Base-by-base conservation (phyloP, 2,113 vertebrate genomes). In the Myotis davidii region DNA sequence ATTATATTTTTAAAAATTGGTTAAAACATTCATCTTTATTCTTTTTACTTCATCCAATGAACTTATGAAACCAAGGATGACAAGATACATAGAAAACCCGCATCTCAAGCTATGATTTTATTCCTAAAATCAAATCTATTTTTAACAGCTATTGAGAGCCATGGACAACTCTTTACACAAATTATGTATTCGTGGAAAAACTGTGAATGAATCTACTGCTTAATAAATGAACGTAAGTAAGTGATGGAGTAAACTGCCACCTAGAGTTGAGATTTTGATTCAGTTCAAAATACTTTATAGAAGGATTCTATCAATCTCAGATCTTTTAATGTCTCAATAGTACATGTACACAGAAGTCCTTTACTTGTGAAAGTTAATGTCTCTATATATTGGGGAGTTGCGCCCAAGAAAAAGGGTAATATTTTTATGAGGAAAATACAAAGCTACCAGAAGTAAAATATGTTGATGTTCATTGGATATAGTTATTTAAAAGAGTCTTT, bases 211-310 rank as follows among this genome's bases (percentile, higher is more conserved):
- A 97, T 93, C 94, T 90, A 48, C 61, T 72, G 92, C 93, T 92
- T 90, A 79, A 94, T 93, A 95, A 95, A 91, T 74, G 94, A 96
- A 86, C 73, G 4, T 25, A 74, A 95, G 89, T 86, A 98, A 98
- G 84, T 25, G 74, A 92, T 97, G 98, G 98, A 98, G 98, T 98
- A 98, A 98, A 90, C 98, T 98, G 98, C 98, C 98, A 99, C 98
- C 98, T 99, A 98, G 98, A 98, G 98, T 98, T 98, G 97, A 98
- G 86, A 95, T 82, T 85, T 79, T 76, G 89, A 82, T 95, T 96
- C 78, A 54, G 94, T 92, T 97, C 96, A 93, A 61, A 94, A 92
- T 34, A n/a, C 45, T 78, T 78, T 52, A 42, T 16, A 52, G 81
- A 87, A 94, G 9, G n/a, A 85, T n/a, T 27, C 6, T n/a, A 48